Base-by-base conservation (phyloP, 2,888 invertebrate genomes). In the Apodemia mormo region DNA sequence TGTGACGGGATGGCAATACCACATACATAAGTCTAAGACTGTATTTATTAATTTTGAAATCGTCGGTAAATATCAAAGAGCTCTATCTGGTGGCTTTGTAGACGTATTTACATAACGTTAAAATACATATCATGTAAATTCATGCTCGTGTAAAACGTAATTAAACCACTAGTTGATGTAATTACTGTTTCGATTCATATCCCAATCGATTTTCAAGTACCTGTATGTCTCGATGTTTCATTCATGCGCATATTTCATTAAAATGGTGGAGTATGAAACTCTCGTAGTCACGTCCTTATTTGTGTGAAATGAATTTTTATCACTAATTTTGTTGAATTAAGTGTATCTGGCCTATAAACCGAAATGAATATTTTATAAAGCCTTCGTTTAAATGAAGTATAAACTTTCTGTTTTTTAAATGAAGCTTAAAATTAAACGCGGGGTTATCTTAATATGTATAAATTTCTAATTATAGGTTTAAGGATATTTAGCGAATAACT, bases 51-150 rank as follows among this genome's bases (percentile, higher is more conserved):
- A 6, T 54, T 6, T 54, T 6, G 54, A 22, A 54, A 14, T 49
- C 3, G 54, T 54, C 54, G 8, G 22, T 14, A 54, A 54, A 54
- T 54, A 22, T 22, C 22, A 54, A 54, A 22, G 7, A 6, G 54
- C 54, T 54, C 2, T 22, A 54, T 54, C 54, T 54, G 0, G 54
- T 54, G 54, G 22, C 54, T 54, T 54, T 54, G 54, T 54, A 54
- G 22, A 22, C 8, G 22, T 54, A n/a, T 54, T 54, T 54, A 22
- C 54, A 54, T 54, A 22, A 54, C 54, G 54, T 54, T 54, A 54
- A 54, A 54, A 54, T 54, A 54, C 54, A 54, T 54, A 54, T 54
- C 54, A 6, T 54, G 54, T 54, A 54, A 54, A 54, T n/a, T 54
- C 52, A 54, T 22, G 22, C n/a, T 54, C 52, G 52, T 22, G 52